A percentile compares a stretch with the other conserved stretches of the same genome.
Evolutionary conservation across 1,140 invertebrate genomes (phyloP).

Genomic region (Prorops nasuta): DNA sequence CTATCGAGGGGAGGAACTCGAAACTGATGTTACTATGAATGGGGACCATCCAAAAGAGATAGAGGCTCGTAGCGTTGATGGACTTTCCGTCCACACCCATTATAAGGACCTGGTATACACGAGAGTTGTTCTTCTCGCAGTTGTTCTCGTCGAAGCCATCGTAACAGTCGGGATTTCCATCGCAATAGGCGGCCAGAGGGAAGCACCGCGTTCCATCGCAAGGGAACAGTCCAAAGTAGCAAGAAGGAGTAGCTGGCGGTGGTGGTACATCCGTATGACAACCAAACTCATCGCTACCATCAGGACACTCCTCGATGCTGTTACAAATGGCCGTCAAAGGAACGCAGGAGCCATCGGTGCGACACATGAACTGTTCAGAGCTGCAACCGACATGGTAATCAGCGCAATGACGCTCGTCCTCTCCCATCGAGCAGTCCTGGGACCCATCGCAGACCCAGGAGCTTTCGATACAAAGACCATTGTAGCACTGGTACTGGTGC

Average conservation of each 20-base stretch:
- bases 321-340: slow-evolving; percentile 65
- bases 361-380: slow-evolving; percentile 69
- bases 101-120: slow-evolving; percentile 57
- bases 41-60: slow-evolving; percentile 61
- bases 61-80: slow-evolving; percentile 55
- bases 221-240: slow-evolving; percentile 61
- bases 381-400: slow-evolving; percentile 32
- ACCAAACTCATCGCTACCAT: slow-evolving; percentile 73
- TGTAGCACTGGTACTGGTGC: slow-evolving; percentile 74
- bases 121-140: slow-evolving; percentile 56
- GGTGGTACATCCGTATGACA: slow-evolving; percentile 48
- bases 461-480: slow-evolving; percentile 71
- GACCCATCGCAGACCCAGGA: slow-evolving; percentile 78
- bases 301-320: slow-evolving; percentile 70
- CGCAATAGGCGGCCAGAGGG: slow-evolving; percentile 61
- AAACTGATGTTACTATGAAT: slow-evolving; percentile 48
- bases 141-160: slow-evolving; percentile 72
- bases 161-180: slow-evolving; percentile 67
- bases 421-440: slow-evolving; percentile 70
- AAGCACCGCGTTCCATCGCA: slow-evolving; percentile 66
- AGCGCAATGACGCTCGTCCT: slow-evolving; percentile 64
- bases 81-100: slow-evolving; percentile 58
- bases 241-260: slow-evolving; percentile 51
- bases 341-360: slow-evolving; percentile 71
- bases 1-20: slow-evolving; percentile 65